Evolutionary conservation across 2,888 invertebrate genomes (phyloP).

Genomic region (Epicampocera succincta): DNA sequence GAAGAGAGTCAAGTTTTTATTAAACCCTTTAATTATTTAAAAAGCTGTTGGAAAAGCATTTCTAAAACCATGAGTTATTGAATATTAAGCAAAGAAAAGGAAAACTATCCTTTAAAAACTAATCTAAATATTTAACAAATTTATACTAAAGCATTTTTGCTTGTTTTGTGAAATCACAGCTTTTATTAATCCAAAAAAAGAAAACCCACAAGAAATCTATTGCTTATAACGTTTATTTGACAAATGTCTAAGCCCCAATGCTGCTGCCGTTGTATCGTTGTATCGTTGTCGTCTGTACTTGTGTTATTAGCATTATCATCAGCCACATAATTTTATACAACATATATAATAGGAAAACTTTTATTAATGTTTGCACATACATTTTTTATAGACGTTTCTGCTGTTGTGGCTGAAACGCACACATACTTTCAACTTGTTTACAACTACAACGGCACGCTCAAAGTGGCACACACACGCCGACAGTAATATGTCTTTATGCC

Average conservation of each 20-base stretch:
- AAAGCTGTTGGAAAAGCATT: too few species aligned
- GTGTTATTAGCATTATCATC: slow-evolving; percentile 24
- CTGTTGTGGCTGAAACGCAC: slow-evolving; percentile 21
- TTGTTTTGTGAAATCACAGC: too few species aligned
- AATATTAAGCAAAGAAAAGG: too few species aligned
- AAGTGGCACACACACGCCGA: background rate
- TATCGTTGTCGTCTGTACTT: background rate
- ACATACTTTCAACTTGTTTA: background rate
- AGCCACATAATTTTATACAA: slow-evolving; percentile 33
- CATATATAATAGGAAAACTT: slow-evolving; percentile 63
- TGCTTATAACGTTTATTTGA: slow-evolving; percentile 26
- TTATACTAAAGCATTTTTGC: too few species aligned
- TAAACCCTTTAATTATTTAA: too few species aligned
- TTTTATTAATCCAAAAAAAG: too few species aligned
- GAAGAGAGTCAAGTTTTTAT: too few species aligned
- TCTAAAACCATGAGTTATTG: too few species aligned
- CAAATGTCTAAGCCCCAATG: slow-evolving; percentile 13
- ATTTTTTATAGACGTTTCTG: slow-evolving; percentile 70
- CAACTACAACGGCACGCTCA: background rate
- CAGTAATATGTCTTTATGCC: background rate
- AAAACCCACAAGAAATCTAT: background rate
- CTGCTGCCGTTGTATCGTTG: background rate
- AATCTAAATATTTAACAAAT: too few species aligned
- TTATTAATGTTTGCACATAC: slow-evolving; percentile 76
- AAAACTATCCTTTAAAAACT: too few species aligned